Evolutionary conservation across 2,113 vertebrate genomes (phyloP).

Genomic region (Megaleporinus macrocephalus): DNA sequence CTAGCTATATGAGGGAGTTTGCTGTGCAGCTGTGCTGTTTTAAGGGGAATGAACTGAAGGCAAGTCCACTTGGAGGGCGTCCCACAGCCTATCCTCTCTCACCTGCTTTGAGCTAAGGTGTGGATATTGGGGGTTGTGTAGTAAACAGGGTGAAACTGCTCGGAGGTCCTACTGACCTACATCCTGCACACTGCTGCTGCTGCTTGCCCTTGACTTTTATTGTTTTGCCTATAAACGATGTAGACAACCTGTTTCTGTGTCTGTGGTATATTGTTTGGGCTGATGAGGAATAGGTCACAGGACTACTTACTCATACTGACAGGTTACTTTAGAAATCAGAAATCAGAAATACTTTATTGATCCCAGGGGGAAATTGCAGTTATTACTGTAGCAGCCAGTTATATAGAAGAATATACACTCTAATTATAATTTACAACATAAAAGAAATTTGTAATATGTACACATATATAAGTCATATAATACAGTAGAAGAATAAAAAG

Average conservation of each 20-base stretch:
- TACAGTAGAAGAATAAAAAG: no score
- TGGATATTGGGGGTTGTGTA: neutral
- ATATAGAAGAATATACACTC: no score
- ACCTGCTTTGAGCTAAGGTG: constrained; percentile 4
- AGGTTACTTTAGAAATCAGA: no score
- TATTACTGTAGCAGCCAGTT: no score
- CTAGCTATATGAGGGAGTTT: neutral
- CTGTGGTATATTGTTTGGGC: no score
- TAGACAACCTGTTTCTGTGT: neutral
- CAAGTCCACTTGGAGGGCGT: neutral
- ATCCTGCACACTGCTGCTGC: neutral
- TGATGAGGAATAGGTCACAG: no score
- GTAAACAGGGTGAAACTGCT: constrained; percentile 3
- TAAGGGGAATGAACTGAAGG: neutral
- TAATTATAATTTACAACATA: no score
- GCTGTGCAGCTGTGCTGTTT: neutral
- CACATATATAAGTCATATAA: no score
- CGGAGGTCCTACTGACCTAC: constrained; percentile 16
- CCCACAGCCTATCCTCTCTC: neutral
- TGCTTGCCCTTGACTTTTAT: neutral
- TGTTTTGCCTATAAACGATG: neutral
- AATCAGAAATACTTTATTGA: no score
- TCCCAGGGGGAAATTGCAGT: no score
- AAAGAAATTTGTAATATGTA: no score
- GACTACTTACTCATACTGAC: no score